Conservation (phyloP, 2,113 vertebrate species). For the Bujurquina vittata region DNA sequence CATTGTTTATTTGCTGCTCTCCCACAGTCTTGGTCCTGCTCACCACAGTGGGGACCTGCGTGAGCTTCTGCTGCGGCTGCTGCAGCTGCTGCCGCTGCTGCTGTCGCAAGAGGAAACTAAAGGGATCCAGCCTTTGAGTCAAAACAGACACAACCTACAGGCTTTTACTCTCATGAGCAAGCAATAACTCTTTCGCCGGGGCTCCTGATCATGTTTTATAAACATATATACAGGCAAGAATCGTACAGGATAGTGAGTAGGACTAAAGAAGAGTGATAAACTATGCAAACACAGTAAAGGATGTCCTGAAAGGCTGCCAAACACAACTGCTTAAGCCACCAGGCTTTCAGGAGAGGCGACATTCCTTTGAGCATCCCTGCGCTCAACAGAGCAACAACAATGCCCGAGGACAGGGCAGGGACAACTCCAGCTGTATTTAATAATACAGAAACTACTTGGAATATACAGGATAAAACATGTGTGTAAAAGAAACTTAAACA, state of each 20-base stretch:
- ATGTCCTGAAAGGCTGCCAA: conserved; percentile 24
- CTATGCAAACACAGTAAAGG: conserved; percentile 20
- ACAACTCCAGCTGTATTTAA: not conserved
- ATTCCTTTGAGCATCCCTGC: conserved; percentile 44
- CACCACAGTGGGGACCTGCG: conserved; percentile 55
- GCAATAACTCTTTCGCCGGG: not conserved
- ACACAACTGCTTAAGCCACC: conserved; percentile 11
- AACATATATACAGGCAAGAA: not conserved
- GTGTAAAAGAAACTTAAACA: not conserved
- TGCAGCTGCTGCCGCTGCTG: conserved; percentile 33
- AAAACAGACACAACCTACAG: not conserved
- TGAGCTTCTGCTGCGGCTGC: conserved; percentile 67
- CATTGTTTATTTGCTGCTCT: not conserved
- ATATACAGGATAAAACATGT: not conserved
- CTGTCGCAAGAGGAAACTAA: conserved; percentile 32
- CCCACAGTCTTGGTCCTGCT: conserved; percentile 68
- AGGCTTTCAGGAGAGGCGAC: conserved; percentile 47
- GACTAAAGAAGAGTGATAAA: not conserved
- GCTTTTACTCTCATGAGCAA: not conserved
- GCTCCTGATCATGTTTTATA: not conserved
- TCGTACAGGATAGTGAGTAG: not conserved
- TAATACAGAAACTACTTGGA: not conserved
- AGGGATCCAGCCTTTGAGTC: conserved; percentile 39
- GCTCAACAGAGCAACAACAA: not conserved
- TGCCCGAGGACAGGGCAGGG: not conserved